Evolutionary conservation across 1,140 invertebrate species (phyloP).

Genomic region (Telenomus remus): DNA sequence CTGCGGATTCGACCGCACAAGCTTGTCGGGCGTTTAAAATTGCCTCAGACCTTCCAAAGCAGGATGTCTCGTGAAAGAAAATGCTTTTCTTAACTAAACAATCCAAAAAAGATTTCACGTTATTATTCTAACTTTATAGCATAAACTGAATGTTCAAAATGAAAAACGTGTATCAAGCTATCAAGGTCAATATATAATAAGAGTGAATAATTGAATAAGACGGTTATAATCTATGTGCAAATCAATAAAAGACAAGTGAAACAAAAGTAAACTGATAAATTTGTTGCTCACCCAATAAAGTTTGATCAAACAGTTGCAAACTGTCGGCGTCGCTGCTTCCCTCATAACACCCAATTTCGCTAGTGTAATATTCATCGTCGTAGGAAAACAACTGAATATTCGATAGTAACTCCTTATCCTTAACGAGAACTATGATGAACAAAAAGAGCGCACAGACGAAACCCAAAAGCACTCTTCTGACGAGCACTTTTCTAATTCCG

Average conservation of each 20-base stretch:
- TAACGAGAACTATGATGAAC: slow-evolving; percentile 33
- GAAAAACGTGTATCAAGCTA: background rate
- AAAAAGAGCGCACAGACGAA: slow-evolving; percentile 23
- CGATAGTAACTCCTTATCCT: slow-evolving; percentile 27
- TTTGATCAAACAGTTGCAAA: slow-evolving; percentile 53
- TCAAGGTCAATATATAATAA: too few species aligned
- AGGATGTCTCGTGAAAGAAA: slow-evolving; percentile 79
- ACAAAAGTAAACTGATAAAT: slow-evolving; percentile 1
- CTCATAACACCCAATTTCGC: slow-evolving; percentile 66
- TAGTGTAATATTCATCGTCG: slow-evolving; percentile 8
- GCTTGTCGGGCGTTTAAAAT: slow-evolving; percentile 77
- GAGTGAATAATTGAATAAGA: too few species aligned
- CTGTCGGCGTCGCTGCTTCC: slow-evolving; percentile 28
- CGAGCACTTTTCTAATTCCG: slow-evolving; percentile 15
- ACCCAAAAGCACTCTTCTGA: slow-evolving; percentile 5
- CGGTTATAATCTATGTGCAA: too few species aligned
- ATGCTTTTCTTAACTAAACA: slow-evolving; percentile 72
- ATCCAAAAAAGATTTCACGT: background rate
- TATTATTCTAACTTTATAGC: background rate
- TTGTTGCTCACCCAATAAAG: slow-evolving; percentile 44
- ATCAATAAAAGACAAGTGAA: background rate
- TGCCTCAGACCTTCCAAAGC: slow-evolving; percentile 67
- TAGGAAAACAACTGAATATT: slow-evolving; percentile 44
- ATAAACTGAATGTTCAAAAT: too few species aligned
- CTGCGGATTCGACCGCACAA: slow-evolving; percentile 82